Conservation (phyloP, 2,888 invertebrate genomes). For the Caenorhabditis imperialis region DNA sequence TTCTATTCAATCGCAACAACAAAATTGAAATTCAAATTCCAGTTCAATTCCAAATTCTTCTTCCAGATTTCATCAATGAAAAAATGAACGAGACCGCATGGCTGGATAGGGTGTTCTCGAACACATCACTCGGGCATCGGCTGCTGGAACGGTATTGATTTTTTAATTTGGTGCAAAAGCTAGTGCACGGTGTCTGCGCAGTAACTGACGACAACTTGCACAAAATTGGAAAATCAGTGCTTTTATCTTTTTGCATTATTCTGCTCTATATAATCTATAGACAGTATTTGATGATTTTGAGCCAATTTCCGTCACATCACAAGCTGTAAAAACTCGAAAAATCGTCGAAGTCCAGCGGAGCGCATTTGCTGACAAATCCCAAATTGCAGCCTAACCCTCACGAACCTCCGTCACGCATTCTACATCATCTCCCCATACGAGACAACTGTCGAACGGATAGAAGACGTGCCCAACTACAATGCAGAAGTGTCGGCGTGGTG, state of each 20-base stretch:
- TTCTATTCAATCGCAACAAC: background rate
- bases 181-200: no score
- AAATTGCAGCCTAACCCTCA: conserved; percentile 57
- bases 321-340: no score
- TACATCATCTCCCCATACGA: conserved; percentile 77
- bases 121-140: conserved; percentile 75
- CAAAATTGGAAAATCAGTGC: no score
- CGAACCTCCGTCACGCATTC: conserved; percentile 75
- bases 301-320: no score
- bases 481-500: conserved; percentile 77
- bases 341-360: background rate
- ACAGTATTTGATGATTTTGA: no score
- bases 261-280: no score
- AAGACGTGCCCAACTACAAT: conserved; percentile 77
- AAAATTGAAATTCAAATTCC: no score
- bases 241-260: no score
- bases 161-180: no score
- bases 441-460: conserved; percentile 65
- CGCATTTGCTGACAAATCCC: background rate
- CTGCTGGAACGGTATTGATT: conserved; percentile 67
- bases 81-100: conserved; percentile 54
- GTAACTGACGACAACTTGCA: background rate
- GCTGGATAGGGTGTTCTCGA: conserved; percentile 72
- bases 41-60: background rate
- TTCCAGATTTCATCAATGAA: background rate